Evolutionary conservation across 2,113 vertebrate species (phyloP).

Genomic region (Tupaia tana): DNA sequence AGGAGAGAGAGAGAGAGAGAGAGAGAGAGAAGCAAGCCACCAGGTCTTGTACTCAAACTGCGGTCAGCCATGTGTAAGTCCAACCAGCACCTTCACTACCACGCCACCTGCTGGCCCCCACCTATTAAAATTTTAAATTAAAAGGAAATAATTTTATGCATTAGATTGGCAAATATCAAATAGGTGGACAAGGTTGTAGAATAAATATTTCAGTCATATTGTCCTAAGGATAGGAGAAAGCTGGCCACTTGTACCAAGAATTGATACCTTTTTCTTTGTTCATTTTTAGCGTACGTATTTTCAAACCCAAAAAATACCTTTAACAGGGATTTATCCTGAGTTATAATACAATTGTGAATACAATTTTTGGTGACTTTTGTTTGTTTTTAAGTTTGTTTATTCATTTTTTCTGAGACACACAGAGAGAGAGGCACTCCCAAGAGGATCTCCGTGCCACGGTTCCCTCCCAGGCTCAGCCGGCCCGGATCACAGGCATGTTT

Average conservation of each 20-base stretch:
- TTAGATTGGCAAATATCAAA: neutral
- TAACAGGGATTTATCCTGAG: neutral
- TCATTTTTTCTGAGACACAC: no score
- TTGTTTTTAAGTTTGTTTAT: no score
- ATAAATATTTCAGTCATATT: neutral
- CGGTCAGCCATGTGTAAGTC: no score
- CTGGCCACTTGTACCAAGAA: neutral
- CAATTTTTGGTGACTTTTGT: neutral
- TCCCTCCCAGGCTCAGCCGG: no score
- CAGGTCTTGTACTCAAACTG: no score
- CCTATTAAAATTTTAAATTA: neutral
- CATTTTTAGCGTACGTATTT: neutral
- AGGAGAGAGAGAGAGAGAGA: no score
- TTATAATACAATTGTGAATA: neutral
- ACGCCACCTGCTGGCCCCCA: no score
- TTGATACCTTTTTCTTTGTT: neutral
- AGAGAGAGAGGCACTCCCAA: no score
- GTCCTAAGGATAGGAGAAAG: fast-evolving
- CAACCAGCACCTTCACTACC: no score
- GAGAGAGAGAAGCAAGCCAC: no score
- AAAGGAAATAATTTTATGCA: neutral
- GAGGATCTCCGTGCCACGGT: no score
- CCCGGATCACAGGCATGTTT: no score
- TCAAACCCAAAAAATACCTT: neutral
- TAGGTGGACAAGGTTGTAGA: neutral